These are phyloP conservation scores for Bujurquina vittata DNA, from an alignment of 2,113 vertebrate genomes.

Conservation along the genomic window DNA sequence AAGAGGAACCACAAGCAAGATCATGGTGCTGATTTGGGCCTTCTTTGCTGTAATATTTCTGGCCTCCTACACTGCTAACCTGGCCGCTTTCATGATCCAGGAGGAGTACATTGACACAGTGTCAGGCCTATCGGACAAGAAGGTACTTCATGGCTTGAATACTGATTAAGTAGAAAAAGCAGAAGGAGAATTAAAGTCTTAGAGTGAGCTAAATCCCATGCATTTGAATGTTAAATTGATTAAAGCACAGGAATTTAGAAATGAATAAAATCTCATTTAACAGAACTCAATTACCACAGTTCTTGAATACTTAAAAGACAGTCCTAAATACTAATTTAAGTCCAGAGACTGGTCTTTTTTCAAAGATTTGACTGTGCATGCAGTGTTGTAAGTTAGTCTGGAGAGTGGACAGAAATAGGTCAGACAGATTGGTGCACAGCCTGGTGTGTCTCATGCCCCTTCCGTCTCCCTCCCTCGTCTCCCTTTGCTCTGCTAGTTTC, in stretches of 20 bases:
- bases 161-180: constrained; percentile 49
- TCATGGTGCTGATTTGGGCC: constrained; percentile 97
- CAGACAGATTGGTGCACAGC: constrained; percentile 76
- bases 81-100: constrained; percentile 97
- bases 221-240: constrained; percentile 67
- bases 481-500: constrained; percentile 82
- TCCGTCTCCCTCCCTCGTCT: constrained; percentile 49
- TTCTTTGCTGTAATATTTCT: constrained; percentile 98
- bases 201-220: constrained; percentile 54
- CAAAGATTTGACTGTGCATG: constrained; percentile 50
- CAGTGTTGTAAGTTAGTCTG: constrained; percentile 60
- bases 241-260: constrained; percentile 61
- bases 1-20: constrained; percentile 94
- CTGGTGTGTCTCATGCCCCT: constrained; percentile 67
- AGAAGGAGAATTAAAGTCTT: constrained; percentile 61
- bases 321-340: constrained; percentile 50
- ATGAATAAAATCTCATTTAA: constrained; percentile 63
- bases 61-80: constrained; percentile 95
- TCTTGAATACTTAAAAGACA: constrained; percentile 39
- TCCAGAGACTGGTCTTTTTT: constrained; percentile 39
- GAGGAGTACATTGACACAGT: constrained; percentile 96
- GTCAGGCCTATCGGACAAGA: constrained; percentile 93
- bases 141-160: constrained; percentile 78
- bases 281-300: constrained; percentile 54
- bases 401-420: constrained; percentile 74